Percentiles rank a stretch among this genome's conserved stretches.
phyloP scores from a whole-genome alignment of 1,140 invertebrate species.

The Mylabris phalerata region DNA sequence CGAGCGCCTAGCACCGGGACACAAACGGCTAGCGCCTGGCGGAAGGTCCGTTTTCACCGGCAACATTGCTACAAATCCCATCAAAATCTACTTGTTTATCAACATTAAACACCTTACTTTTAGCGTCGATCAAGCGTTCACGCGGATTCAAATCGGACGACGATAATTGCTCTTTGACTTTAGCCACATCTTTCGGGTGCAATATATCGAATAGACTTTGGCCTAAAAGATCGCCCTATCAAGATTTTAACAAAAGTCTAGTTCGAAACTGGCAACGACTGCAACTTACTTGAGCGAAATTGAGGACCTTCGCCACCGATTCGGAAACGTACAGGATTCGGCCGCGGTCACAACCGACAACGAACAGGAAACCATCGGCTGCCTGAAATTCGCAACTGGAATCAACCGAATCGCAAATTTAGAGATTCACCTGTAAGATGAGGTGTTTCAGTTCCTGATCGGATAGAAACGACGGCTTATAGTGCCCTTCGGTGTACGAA shows the following conservation, averaged over 20 bases:
- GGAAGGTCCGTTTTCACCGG: constrained; percentile 83
- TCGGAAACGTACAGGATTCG: constrained; percentile 86
- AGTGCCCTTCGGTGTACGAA: constrained; percentile 73
- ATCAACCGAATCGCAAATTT: no score
- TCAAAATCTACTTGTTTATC: background rate
- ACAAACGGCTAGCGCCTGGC: constrained; percentile 64
- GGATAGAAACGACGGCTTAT: constrained; percentile 81
- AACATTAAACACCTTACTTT: constrained; percentile 56
- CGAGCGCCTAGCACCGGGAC: constrained; percentile 80
- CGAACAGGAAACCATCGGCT: constrained; percentile 87
- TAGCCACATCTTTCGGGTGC: constrained; percentile 89
- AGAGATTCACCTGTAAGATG: constrained; percentile 50
- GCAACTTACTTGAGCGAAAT: constrained; percentile 69
- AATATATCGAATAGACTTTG: constrained; percentile 93
- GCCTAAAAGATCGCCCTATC: constrained; percentile 76
- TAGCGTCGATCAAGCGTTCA: constrained; percentile 85
- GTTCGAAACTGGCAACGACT: background rate
- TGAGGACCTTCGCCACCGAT: constrained; percentile 76
- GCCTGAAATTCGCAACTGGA: constrained; percentile 53
- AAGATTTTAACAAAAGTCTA: background rate
- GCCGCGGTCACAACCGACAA: constrained; percentile 87
- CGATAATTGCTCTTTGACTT: constrained; percentile 91
- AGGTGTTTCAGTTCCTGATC: constrained; percentile 82
- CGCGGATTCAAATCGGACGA: constrained; percentile 83
- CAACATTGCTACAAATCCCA: constrained; percentile 67